A percentile compares a stretch with the other conserved stretches of the same genome.
These are phyloP conservation scores for Sarcoramphus papa DNA, from an alignment of 2,797 vertebrate genomes.

Conservation along the genomic window DNA sequence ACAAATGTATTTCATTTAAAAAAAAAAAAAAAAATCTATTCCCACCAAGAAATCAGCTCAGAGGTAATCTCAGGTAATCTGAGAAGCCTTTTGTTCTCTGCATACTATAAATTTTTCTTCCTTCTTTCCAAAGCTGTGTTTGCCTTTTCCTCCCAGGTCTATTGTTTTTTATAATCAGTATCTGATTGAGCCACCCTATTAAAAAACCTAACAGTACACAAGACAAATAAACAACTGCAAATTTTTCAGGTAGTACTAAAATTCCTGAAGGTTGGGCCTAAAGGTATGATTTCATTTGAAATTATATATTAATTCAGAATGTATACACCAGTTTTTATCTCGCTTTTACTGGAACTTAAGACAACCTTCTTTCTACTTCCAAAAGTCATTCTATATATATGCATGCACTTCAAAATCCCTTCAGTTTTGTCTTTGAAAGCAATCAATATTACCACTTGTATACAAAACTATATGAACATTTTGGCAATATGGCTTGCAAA, in stretches of 20 bases:
- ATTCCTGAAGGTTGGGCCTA: not conserved
- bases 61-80: not conserved
- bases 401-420: not conserved
- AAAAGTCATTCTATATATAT: not conserved
- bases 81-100: not conserved
- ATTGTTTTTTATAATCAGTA: not conserved
- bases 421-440: not conserved
- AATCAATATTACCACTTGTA: not conserved
- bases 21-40: not conserved
- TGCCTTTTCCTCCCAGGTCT: not conserved
- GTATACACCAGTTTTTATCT: not conserved
- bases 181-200: not conserved
- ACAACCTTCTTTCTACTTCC: not conserved
- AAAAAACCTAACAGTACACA: not conserved
- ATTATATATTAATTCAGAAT: not conserved
- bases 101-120: not conserved
- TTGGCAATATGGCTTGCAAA: not conserved
- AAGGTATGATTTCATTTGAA: not conserved
- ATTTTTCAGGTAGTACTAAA: not conserved
- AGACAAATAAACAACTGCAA: not conserved
- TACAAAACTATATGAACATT: not conserved
- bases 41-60: not conserved
- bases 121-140: not conserved
- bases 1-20: accelerated
- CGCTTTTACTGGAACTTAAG: not conserved